phyloP scores from a whole-genome alignment of 2,797 vertebrate genomes.

The Oreonectes daqikongensis region DNA sequence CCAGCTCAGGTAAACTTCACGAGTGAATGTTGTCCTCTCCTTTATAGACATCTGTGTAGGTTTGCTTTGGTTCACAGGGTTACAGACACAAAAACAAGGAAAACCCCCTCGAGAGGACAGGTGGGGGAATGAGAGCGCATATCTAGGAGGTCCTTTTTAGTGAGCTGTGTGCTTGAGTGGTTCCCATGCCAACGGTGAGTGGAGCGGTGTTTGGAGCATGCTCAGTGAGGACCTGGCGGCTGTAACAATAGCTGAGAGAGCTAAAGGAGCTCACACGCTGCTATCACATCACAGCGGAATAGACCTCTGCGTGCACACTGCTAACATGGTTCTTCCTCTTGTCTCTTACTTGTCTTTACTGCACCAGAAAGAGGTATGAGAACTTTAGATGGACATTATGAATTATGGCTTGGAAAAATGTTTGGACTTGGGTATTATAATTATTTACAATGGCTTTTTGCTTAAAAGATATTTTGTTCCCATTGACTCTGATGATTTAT shows the following conservation, averaged over 20 bases:
- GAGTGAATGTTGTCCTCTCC: not conserved
- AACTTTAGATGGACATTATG: constrained; percentile 19
- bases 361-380: constrained; percentile 28
- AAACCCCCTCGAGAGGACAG: constrained; percentile 49
- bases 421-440: constrained; percentile 33
- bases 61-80: constrained; percentile 28
- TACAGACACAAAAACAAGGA: constrained; percentile 53
- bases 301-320: constrained; percentile 48
- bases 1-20: not conserved
- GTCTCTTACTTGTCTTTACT: constrained; percentile 34
- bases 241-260: constrained; percentile 80
- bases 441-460: constrained; percentile 8
- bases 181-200: constrained; percentile 75
- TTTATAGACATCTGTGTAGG: constrained; percentile 1
- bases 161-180: constrained; percentile 69
- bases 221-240: constrained; percentile 72
- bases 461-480: constrained; percentile 19
- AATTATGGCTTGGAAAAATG: constrained; percentile 16
- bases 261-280: constrained; percentile 69
- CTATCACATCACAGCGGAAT: constrained; percentile 63
- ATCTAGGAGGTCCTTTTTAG: constrained; percentile 59
- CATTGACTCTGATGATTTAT: constrained; percentile 8
- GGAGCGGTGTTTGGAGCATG: constrained; percentile 76
- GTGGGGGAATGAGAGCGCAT: constrained; percentile 52
- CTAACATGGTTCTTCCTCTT: constrained; percentile 17